Conservation (phyloP, 2,888 invertebrate genomes). For the Phortica okadai region DNA sequence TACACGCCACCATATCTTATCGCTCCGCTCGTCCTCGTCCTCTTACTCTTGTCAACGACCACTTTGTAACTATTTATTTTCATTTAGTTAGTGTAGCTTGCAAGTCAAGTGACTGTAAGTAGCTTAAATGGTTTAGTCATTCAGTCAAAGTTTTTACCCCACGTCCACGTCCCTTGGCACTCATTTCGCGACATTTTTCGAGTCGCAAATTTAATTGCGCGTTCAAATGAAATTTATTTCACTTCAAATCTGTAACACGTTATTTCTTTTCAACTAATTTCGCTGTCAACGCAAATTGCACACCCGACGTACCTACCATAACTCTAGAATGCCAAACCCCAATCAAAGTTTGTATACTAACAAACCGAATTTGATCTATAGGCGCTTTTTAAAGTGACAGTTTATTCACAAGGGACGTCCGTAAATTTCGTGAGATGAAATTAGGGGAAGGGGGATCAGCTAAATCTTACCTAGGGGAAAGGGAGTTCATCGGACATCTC, state of each 20-base stretch:
- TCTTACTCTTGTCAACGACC: conserved; percentile 40
- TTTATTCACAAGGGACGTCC: no score
- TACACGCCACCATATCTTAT: conserved; percentile 4
- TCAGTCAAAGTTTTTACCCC: conserved; percentile 21
- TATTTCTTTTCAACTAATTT: conserved; percentile 44
- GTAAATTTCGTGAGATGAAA: no score
- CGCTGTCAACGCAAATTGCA: not conserved
- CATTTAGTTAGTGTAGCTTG: conserved; percentile 46
- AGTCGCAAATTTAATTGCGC: conserved; percentile 60
- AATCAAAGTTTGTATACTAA: no score
- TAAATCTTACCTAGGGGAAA: no score
- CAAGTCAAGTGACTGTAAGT: conserved; percentile 61
- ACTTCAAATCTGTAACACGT: conserved; percentile 52
- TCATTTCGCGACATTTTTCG: conserved; percentile 51
- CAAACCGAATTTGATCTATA: no score
- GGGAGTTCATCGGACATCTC: no score
- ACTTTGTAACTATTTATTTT: conserved; percentile 62
- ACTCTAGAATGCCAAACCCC: conserved; percentile 27
- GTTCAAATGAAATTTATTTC: conserved; percentile 66
- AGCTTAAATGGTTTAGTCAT: conserved; percentile 59
- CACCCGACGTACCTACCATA: not conserved
- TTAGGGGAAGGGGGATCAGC: no score
- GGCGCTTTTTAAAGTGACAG: no score
- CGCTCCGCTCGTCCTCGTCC: conserved; percentile 32
- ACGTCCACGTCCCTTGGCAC: not conserved